Conservation (phyloP, 2,888 invertebrate species). For the Andrena trimmerana region DNA sequence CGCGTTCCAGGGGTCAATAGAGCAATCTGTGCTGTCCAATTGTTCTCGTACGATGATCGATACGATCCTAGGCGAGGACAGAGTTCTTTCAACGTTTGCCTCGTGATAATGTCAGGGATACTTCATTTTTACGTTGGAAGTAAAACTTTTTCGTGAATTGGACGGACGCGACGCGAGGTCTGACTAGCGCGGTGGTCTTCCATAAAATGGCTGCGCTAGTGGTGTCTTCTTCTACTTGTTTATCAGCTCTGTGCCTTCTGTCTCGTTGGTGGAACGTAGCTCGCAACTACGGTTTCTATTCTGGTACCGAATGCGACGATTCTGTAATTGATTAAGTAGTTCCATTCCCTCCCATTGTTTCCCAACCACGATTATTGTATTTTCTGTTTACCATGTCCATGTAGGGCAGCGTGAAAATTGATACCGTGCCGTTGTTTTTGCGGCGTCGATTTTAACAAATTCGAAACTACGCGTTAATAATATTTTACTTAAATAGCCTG, state of each 20-base stretch:
- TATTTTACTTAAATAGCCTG: constrained; percentile 35
- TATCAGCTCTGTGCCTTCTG: too few species aligned
- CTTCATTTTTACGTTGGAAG: background rate
- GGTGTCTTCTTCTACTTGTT: too few species aligned
- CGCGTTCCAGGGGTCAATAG: constrained; percentile 70
- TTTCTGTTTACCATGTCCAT: background rate
- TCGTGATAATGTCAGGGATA: background rate
- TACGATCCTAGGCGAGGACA: constrained; percentile 15
- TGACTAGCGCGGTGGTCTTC: too few species aligned
- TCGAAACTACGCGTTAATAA: constrained; percentile 36
- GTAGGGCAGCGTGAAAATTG: background rate
- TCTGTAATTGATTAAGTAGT: background rate
- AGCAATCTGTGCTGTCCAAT: constrained; percentile 73
- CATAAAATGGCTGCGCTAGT: too few species aligned
- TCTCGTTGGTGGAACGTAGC: too few species aligned
- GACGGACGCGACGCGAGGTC: too few species aligned
- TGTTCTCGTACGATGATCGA: constrained; percentile 66
- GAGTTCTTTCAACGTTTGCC: background rate
- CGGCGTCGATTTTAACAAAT: constrained; percentile 2
- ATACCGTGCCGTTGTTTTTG: constrained; percentile 32
- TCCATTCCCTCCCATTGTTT: background rate
- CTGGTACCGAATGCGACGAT: too few species aligned
- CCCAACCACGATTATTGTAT: background rate
- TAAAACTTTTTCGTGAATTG: too few species aligned
- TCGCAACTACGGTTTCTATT: too few species aligned